A percentile compares a stretch with the other conserved stretches of the same genome.
Evolutionary conservation across 2,888 invertebrate genomes (phyloP).

Genomic region (Tetheella fluctuosa): DNA sequence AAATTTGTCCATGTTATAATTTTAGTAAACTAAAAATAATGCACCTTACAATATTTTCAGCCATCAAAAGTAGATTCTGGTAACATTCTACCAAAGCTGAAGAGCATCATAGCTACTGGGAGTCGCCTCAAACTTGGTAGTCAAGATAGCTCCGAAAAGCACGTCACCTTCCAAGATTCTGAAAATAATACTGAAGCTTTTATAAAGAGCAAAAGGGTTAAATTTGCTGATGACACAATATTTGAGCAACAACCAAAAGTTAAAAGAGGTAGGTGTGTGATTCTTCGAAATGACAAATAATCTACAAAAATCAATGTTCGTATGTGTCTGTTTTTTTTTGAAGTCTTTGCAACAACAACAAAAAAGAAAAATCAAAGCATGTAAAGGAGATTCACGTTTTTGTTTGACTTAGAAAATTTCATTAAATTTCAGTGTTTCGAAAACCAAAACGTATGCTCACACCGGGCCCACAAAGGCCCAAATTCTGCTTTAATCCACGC

Average conservation of each 20-base stretch:
- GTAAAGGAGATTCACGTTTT: neutral
- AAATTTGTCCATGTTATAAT: neutral
- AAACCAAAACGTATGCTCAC: slow-evolving; percentile 79
- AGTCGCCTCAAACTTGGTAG: slow-evolving; percentile 61
- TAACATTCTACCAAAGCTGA: slow-evolving; percentile 58
- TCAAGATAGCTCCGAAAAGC: slow-evolving; percentile 74
- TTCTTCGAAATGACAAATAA: neutral
- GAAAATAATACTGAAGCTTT: slow-evolving; percentile 50
- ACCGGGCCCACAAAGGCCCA: slow-evolving; percentile 72
- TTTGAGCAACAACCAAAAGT: slow-evolving; percentile 61
- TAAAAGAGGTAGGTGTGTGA: slow-evolving; percentile 59
- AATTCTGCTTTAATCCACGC: slow-evolving; percentile 65
- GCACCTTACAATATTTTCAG: slow-evolving; percentile 42
- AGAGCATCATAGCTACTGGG: slow-evolving; percentile 69
- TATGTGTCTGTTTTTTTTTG: no score
- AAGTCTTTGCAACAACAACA: no score
- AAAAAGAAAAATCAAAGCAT: neutral
- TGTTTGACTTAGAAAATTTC: no score
- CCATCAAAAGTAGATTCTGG: slow-evolving; percentile 59
- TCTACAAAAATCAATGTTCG: no score
- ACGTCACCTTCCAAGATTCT: slow-evolving; percentile 69
- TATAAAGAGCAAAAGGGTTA: slow-evolving; percentile 65
- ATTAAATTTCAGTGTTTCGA: slow-evolving; percentile 63
- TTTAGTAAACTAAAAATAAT: neutral
- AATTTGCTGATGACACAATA: slow-evolving; percentile 73